These are phyloP conservation scores for Nasonovia ribisnigri DNA, from an alignment of 2,888 invertebrate genomes.

Conservation along the genomic window DNA sequence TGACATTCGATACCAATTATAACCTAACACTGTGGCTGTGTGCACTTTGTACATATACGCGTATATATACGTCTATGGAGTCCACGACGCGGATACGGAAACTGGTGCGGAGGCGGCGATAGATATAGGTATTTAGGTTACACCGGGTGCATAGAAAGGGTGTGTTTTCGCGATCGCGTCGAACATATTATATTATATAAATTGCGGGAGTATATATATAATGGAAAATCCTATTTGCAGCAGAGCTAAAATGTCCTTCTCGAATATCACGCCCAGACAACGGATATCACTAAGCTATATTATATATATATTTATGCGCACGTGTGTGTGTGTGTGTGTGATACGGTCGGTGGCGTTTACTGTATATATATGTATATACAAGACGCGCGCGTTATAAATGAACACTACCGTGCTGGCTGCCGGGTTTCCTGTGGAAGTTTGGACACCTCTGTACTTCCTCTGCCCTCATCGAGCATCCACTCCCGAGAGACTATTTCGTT, in stretches of 20 bases:
- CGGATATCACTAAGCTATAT: constrained; percentile 46
- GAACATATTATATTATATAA: constrained; percentile 13
- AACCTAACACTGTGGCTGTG: neutral
- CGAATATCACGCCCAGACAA: constrained; percentile 52
- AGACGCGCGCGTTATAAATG: constrained; percentile 51
- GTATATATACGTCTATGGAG: neutral
- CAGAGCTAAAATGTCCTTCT: constrained; percentile 57
- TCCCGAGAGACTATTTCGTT: constrained; percentile 52
- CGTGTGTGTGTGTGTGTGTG: neutral
- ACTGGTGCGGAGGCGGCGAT: neutral
- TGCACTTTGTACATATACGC: neutral
- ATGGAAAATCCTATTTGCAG: constrained; percentile 57
- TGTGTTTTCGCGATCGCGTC: neutral
- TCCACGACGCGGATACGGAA: constrained; percentile 23
- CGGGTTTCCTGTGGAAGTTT: constrained; percentile 59
- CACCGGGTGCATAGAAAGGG: neutral
- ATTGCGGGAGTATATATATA: neutral
- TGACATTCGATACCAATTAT: constrained; percentile 65
- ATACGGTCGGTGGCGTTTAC: neutral
- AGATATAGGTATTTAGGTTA: neutral
- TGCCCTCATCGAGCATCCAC: neutral
- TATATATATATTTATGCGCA: neutral
- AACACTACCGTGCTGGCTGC: constrained; percentile 11
- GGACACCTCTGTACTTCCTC: constrained; percentile 52
- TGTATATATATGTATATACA: neutral